These are phyloP conservation scores for Ranitomeya imitator DNA, from an alignment of 2,113 vertebrate genomes.

Conservation along the genomic window DNA sequence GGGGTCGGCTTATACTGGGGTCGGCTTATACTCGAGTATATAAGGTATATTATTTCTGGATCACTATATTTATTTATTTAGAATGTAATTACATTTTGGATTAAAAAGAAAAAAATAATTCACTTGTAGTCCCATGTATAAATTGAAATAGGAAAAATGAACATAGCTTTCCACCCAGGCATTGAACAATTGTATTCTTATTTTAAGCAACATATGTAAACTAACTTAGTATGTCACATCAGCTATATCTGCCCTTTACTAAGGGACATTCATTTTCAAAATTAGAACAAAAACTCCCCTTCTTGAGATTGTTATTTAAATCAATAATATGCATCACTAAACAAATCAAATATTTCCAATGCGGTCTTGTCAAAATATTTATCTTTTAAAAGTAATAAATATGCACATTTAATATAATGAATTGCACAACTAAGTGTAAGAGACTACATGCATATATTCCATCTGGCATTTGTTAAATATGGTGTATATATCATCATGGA, in stretches of 20 bases:
- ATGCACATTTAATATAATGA: not conserved
- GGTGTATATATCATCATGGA: not conserved
- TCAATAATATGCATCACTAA: not conserved
- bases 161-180: not conserved
- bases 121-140: not conserved
- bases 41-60: not conserved
- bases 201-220: constrained; percentile 6
- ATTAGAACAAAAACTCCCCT: constrained; percentile 7
- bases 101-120: not conserved
- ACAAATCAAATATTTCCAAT: not conserved
- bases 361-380: not conserved
- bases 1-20: too few relatives aligned
- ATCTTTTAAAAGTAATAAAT: not conserved
- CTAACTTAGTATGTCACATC: not conserved
- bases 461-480: not conserved
- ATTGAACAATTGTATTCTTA: not conserved
- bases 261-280: not conserved
- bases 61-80: not conserved
- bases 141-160: not conserved
- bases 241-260: not conserved
- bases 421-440: not conserved
- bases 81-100: too few relatives aligned
- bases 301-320: constrained; percentile 1
- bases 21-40: too few relatives aligned
- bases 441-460: not conserved